These are phyloP conservation scores for Bubo blakistoni DNA, from an alignment of 2,113 vertebrate genomes.

Conservation along the genomic window DNA sequence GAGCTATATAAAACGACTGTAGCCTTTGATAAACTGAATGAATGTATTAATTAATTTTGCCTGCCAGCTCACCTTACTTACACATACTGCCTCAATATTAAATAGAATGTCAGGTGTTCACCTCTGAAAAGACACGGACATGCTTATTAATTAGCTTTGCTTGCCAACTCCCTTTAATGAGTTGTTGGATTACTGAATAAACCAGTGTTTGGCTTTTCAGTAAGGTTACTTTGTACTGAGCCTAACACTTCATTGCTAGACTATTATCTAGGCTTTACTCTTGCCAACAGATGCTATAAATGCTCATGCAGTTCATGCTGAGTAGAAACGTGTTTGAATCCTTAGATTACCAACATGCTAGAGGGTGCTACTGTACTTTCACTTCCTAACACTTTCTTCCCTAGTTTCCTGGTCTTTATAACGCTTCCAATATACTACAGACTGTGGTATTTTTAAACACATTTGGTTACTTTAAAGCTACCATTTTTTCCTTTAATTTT, in stretches of 20 bases:
- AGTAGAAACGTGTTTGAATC: fast-evolving
- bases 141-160: neutral
- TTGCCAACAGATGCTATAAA: neutral
- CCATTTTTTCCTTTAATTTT: neutral
- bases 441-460: neutral
- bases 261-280: neutral
- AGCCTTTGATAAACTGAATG: neutral
- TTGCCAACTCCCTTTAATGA: neutral
- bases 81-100: neutral
- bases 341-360: neutral
- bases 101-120: neutral
- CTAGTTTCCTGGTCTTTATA: neutral
- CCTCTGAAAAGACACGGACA: neutral
- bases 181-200: neutral
- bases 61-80: constrained; percentile 14
- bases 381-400: neutral
- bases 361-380: neutral
- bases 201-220: neutral
- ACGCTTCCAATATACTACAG: neutral
- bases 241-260: neutral
- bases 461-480: neutral
- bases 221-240: neutral
- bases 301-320: neutral
- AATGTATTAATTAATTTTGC: neutral
- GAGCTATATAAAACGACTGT: fast-evolving